A percentile compares a stretch with the other conserved stretches of the same genome.
These are phyloP conservation scores for Exephanes ischioxanthus DNA, from an alignment of 2,888 invertebrate species.

Conservation along the genomic window DNA sequence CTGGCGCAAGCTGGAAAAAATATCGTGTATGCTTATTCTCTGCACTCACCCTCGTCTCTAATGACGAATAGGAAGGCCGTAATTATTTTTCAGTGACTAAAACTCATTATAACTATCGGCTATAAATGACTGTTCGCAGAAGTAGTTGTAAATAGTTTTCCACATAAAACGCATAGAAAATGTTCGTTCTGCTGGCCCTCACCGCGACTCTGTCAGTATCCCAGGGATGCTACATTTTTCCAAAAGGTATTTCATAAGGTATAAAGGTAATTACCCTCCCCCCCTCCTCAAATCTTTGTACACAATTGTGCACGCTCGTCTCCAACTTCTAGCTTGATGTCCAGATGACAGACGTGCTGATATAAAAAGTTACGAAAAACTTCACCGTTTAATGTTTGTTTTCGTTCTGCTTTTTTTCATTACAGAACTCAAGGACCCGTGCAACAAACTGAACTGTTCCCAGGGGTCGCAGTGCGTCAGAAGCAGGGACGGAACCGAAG, in stretches of 20 bases:
- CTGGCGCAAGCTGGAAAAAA: background rate
- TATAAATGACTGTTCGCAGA: conserved; percentile 72
- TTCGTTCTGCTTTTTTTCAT: conserved; percentile 65
- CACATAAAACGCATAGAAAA: conserved; percentile 69
- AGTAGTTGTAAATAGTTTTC: conserved; percentile 72
- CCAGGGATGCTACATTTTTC: conserved; percentile 82
- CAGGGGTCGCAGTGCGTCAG: conserved; percentile 87
- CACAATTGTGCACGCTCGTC: background rate
- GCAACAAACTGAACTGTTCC: conserved; percentile 86
- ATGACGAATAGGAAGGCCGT: too few relatives aligned
- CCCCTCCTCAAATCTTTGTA: background rate
- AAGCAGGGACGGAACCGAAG: conserved; percentile 89
- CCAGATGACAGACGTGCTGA: conserved; percentile 10
- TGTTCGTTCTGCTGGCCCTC: conserved; percentile 77
- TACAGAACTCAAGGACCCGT: conserved; percentile 86
- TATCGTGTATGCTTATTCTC: conserved; percentile 6
- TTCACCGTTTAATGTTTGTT: conserved; percentile 32
- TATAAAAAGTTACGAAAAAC: conserved; percentile 38
- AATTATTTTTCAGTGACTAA: background rate
- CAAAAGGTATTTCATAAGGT: conserved; percentile 77
- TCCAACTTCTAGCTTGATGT: background rate
- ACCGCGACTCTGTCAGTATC: conserved; percentile 78
- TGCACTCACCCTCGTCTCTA: background rate
- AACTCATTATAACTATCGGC: conserved; percentile 17
- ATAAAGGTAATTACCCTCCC: too few relatives aligned